Evolutionary conservation across 2,113 vertebrate species (phyloP).

Genomic region (Monarcha castaneiventris): DNA sequence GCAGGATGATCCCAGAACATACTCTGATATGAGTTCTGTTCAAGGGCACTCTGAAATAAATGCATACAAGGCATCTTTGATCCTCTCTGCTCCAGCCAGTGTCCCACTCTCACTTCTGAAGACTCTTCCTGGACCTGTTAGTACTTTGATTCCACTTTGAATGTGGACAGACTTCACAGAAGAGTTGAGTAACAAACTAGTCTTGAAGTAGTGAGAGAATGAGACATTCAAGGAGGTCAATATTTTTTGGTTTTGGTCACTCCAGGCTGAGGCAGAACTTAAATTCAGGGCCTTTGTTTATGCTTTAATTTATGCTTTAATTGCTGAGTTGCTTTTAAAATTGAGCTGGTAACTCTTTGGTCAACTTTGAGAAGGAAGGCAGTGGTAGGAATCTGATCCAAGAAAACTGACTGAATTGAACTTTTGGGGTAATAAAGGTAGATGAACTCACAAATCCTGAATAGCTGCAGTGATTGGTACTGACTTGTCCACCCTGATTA

Average conservation of each 20-base stretch:
- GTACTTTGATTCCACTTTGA: background rate
- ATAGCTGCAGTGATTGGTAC: background rate
- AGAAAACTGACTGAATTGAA: background rate
- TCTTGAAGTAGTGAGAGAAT: background rate
- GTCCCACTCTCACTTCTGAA: background rate
- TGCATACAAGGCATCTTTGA: background rate
- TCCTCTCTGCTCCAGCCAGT: background rate
- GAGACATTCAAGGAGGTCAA: background rate
- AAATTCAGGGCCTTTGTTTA: background rate
- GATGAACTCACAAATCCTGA: background rate
- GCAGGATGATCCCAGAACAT: background rate
- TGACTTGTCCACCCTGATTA: background rate
- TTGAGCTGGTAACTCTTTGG: background rate
- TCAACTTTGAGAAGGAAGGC: background rate
- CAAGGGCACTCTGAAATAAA: background rate
- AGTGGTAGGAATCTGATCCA: background rate
- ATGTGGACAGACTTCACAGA: background rate
- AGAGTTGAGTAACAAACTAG: background rate
- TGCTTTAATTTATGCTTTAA: background rate
- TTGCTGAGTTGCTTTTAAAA: background rate
- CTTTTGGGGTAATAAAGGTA: background rate
- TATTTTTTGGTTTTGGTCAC: background rate
- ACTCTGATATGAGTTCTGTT: fast-evolving
- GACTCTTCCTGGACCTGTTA: background rate
- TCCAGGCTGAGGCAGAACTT: background rate